A percentile compares a stretch with the other conserved stretches of the same genome.
Evolutionary conservation across 53 echinoderm and acorn worm species (phyloP).

Genomic region (Stichopus horrens): DNA sequence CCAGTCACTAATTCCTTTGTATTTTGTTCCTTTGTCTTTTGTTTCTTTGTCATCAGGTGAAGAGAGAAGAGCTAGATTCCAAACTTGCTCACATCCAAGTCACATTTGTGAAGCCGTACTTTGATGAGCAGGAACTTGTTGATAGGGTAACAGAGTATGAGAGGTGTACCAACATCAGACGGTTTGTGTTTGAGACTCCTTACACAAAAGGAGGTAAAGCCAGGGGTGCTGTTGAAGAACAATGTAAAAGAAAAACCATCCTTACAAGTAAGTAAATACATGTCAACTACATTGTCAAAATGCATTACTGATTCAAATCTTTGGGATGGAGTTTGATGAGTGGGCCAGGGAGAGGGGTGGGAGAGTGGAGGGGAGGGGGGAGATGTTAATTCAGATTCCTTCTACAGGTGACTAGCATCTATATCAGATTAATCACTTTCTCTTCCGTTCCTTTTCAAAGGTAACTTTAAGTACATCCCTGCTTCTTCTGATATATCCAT

Average conservation of each 20-base stretch:
- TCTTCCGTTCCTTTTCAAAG: too few relatives aligned
- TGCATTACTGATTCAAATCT: too few relatives aligned
- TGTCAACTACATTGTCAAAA: too few relatives aligned
- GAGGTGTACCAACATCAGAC: conserved; percentile 87
- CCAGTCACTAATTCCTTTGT: too few relatives aligned
- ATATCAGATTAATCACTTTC: too few relatives aligned
- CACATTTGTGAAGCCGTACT: conserved; percentile 93
- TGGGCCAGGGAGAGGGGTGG: too few relatives aligned
- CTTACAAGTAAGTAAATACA: conserved; percentile 75
- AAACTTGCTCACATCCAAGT: conserved; percentile 93
- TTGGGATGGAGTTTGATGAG: too few relatives aligned
- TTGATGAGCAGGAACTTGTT: conserved; percentile 82
- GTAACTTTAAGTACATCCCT: too few relatives aligned
- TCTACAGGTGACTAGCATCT: too few relatives aligned
- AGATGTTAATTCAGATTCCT: too few relatives aligned
- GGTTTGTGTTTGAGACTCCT: conserved; percentile 94
- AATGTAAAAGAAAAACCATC: conserved; percentile 91
- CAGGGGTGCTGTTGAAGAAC: conserved; percentile 79
- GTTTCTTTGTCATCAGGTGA: conserved; percentile 58
- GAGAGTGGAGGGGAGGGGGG: too few relatives aligned
- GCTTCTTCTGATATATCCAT: too few relatives aligned
- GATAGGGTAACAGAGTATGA: conserved; percentile 81
- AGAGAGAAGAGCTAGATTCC: conserved; percentile 68
- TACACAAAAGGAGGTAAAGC: conserved; percentile 85
- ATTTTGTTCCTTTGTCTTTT: neutral